Evolutionary conservation across 2,113 vertebrate species (phyloP).

Genomic region (Ancistrus triradiatus): DNA sequence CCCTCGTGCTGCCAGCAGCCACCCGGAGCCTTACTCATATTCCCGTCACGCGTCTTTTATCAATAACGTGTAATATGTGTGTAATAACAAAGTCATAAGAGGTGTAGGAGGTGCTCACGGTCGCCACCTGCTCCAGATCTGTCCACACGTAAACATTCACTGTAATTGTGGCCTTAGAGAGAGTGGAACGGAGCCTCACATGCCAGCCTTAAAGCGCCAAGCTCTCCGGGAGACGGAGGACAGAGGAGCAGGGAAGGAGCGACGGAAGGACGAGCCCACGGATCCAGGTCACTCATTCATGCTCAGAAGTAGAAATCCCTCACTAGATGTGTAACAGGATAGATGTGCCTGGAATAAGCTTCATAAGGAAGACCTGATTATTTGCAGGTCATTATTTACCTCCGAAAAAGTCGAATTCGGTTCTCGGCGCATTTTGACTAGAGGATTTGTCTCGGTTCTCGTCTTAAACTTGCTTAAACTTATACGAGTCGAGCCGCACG

Average conservation of each 20-base stretch:
- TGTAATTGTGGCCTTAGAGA: conserved; percentile 13
- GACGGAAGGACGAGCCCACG: conserved; percentile 3
- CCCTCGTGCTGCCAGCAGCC: conserved; percentile 1
- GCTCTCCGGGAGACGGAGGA: conserved; percentile 2
- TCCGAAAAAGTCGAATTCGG: no score
- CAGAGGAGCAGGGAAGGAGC: neutral
- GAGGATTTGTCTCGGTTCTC: no score
- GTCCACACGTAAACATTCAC: neutral
- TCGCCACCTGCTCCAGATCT: neutral
- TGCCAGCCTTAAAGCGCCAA: conserved; percentile 27
- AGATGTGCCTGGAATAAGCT: no score
- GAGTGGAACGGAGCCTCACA: conserved; percentile 3
- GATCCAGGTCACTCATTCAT: conserved; percentile 38
- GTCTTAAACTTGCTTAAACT: no score
- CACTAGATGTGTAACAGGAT: no score
- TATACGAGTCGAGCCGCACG: no score
- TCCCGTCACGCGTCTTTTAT: conserved; percentile 19
- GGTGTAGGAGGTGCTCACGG: no score
- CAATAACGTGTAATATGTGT: neutral
- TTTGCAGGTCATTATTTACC: no score
- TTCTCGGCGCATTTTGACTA: no score
- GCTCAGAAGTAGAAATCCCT: no score
- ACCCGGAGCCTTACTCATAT: neutral
- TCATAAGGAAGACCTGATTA: no score
- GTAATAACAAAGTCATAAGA: no score